Percentiles rank a stretch among this genome's conserved stretches.
Evolutionary conservation across 2,888 invertebrate species (phyloP).

Genomic region (Diarsia brunnea): DNA sequence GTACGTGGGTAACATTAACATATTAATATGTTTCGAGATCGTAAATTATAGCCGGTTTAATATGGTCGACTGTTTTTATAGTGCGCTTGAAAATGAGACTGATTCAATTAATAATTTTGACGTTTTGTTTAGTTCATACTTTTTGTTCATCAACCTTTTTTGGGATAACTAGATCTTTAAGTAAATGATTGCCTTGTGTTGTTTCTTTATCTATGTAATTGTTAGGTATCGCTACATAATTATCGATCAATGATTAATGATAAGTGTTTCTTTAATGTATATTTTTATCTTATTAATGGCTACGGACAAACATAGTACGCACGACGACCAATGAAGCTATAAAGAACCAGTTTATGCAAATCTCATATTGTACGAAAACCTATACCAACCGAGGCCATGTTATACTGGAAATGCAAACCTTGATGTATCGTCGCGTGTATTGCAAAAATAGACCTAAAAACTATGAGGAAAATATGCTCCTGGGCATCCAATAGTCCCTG

Average conservation of each 20-base stretch:
- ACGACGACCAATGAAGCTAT: too few relatives aligned
- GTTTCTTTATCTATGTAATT: constrained; percentile 15
- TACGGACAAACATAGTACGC: neutral
- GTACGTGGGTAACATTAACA: constrained; percentile 79
- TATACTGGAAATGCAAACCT: too few relatives aligned
- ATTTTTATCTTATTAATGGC: neutral
- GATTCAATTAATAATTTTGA: constrained; percentile 81
- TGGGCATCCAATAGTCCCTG: too few relatives aligned
- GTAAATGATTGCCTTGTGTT: constrained; percentile 27
- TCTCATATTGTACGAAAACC: too few relatives aligned
- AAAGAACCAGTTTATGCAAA: too few relatives aligned
- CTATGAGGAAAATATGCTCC: neutral
- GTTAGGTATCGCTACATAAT: constrained; percentile 20
- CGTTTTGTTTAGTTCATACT: constrained; percentile 30
- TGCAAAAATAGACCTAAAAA: neutral
- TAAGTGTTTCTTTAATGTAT: neutral
- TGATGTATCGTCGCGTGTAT: too few relatives aligned
- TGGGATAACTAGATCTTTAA: constrained; percentile 21
- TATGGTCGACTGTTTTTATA: constrained; percentile 68
- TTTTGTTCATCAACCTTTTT: constrained; percentile 50
- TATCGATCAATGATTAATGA: constrained; percentile 18
- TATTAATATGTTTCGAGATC: constrained; percentile 82
- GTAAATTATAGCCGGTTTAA: constrained; percentile 79
- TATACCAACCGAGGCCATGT: too few relatives aligned
- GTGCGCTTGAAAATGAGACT: constrained; percentile 76